These are phyloP conservation scores for Synergus gifuensis DNA, from an alignment of 2,888 invertebrate genomes.

Conservation along the genomic window DNA sequence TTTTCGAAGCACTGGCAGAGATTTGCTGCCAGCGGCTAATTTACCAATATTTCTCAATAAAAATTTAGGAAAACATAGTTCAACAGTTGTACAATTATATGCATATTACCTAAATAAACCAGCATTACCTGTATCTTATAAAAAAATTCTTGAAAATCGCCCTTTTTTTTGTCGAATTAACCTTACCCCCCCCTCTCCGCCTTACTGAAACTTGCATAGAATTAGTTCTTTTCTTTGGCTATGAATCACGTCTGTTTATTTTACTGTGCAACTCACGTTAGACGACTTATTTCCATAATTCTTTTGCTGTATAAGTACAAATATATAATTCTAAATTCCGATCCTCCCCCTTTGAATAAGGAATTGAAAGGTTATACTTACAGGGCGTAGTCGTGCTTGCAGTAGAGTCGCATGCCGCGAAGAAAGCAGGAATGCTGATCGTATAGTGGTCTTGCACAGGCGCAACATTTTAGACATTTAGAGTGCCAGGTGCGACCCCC, in stretches of 20 bases:
- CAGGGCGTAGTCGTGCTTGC: constrained; percentile 97
- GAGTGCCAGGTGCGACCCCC: constrained; percentile 96
- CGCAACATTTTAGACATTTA: constrained; percentile 93
- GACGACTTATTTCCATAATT: not conserved
- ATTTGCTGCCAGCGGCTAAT: too few species aligned
- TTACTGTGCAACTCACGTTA: not conserved
- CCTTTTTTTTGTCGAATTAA: too few species aligned
- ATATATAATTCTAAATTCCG: not conserved
- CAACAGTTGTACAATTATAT: too few species aligned
- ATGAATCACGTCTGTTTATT: not conserved
- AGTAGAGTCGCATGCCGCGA: constrained; percentile 93
- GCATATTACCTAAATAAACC: too few species aligned
- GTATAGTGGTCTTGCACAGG: constrained; percentile 93
- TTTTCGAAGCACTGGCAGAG: too few species aligned
- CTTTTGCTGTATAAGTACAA: not conserved
- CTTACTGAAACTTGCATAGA: not conserved
- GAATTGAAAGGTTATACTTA: constrained; percentile 79
- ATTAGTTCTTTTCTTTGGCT: not conserved
- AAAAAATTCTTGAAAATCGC: too few species aligned
- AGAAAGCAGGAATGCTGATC: constrained; percentile 96
- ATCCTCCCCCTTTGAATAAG: not conserved
- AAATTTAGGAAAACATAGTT: too few species aligned
- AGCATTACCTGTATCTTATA: too few species aligned
- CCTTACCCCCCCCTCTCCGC: too few species aligned
- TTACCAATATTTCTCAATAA: too few species aligned